Base-by-base conservation (phyloP, 2,888 invertebrate genomes). In the Drosophila borealis region DNA sequence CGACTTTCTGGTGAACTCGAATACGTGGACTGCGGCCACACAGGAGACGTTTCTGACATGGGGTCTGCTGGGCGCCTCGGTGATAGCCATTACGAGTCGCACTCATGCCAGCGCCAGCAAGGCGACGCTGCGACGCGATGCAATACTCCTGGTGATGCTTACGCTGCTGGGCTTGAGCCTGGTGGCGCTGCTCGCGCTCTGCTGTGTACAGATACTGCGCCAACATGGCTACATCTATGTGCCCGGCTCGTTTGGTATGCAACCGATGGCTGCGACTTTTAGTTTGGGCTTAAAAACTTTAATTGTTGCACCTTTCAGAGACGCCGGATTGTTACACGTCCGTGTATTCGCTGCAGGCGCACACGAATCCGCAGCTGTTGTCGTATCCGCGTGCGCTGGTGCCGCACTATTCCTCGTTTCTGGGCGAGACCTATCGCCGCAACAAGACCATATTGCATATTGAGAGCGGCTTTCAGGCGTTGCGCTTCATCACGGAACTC, bases 11-110 rank as follows among this genome's bases (percentile, higher is more conserved):
- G 94, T 96, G 48, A 97, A 97, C 90, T 93, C 94, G 13, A 93
- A 96, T 95, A 95, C 97, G 78, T 98, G 98, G 98, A 94, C 96
- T 29, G 96, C 97, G 0, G 98, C 98, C 0, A 96, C 96, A 17
- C 96, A 97, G 90, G 98, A 98, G 92, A 95, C 95, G 0, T 98
- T 98, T 90, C 93, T 97, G 3, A 91, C 91, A 0, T 91, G 98
- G 98, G 97, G 97, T 2, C 92, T 97, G 9, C 93, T 97, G 25
- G 93, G 92, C 0, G 87, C 91, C 33, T 92, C 92, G 2, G 90
- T 92, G 2, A 90, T 92, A 37, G 87, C 92, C 19, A 90, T 93
- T 41, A 89, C 91, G 33, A 92, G 92, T 42, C 86, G 92, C 14
- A 80, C 80, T 2, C 83, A 90, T 60, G 87, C 78, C 8, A 80